Evolutionary conservation across 2,888 invertebrate species (phyloP).

Genomic region (Stegophylla sp.): DNA sequence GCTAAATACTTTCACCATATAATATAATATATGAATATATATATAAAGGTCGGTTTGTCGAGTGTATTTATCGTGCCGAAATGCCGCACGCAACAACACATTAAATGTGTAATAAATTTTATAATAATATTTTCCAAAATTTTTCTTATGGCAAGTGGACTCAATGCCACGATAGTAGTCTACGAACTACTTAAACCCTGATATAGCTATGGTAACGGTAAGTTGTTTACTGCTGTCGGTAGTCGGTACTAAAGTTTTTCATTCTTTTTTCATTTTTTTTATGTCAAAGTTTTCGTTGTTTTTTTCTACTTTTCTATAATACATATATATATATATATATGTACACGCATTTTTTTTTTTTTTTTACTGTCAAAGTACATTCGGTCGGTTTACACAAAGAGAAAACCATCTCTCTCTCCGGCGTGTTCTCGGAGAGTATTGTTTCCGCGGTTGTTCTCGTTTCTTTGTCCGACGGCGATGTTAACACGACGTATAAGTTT

Average conservation of each 20-base stretch:
- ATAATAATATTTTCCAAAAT: too few species aligned
- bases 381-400: background rate
- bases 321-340: too few species aligned
- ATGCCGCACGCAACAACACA: too few species aligned
- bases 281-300: constrained; percentile 5
- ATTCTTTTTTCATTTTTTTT: background rate
- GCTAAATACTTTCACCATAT: too few species aligned
- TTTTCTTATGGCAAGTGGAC: background rate
- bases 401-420: background rate
- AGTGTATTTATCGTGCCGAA: too few species aligned
- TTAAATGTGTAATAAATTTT: too few species aligned
- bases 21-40: too few species aligned
- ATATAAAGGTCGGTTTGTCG: too few species aligned
- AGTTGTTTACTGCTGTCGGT: constrained; percentile 29
- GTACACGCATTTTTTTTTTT: constrained; percentile 9
- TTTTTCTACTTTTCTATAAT: too few species aligned
- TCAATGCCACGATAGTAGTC: background rate
- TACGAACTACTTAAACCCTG: constrained; percentile 21
- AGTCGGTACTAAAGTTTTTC: constrained; percentile 16
- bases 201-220: background rate
- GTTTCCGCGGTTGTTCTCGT: constrained; percentile 11
- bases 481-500: constrained; percentile 4
- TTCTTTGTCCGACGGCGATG: background rate
- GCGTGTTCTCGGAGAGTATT: constrained; percentile 12
- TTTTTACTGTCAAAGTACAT: constrained; percentile 12